These are phyloP conservation scores for Metopia argyrocephala DNA, from an alignment of 2,888 invertebrate species.

Conservation along the genomic window DNA sequence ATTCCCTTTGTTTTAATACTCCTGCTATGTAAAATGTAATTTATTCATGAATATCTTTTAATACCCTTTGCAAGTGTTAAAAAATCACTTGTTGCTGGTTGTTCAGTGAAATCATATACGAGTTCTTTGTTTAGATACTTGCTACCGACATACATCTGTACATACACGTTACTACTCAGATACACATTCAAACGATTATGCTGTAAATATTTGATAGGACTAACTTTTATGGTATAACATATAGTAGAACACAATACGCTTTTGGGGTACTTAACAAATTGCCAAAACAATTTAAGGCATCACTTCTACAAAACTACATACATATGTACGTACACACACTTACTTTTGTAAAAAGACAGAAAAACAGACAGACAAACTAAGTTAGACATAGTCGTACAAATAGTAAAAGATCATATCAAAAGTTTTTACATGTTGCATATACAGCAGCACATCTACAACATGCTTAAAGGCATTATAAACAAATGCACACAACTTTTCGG, in stretches of 20 bases:
- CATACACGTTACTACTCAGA: too few relatives aligned
- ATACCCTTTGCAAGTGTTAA: slow-evolving; percentile 53
- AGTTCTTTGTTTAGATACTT: neutral
- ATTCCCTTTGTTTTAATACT: neutral
- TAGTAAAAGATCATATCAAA: neutral
- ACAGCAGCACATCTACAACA: slow-evolving; percentile 3
- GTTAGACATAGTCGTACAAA: neutral
- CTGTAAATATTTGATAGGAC: slow-evolving; percentile 44
- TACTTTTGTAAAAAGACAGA: neutral
- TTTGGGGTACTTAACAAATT: slow-evolving; percentile 63
- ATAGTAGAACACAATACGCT: slow-evolving; percentile 50
- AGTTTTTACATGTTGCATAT: neutral
- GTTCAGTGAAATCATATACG: slow-evolving; percentile 36
- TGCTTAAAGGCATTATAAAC: slow-evolving; percentile 27
- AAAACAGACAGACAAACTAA: neutral
- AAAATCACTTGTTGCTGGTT: slow-evolving; percentile 50
- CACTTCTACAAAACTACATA: slow-evolving; percentile 44
- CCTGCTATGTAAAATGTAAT: slow-evolving; percentile 32
- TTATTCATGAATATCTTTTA: slow-evolving; percentile 57
- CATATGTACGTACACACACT: neutral
- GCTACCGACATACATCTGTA: neutral
- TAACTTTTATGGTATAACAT: slow-evolving; percentile 56
- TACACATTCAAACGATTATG: neutral
- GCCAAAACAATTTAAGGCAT: slow-evolving; percentile 63
- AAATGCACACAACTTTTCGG: slow-evolving; percentile 48